phyloP scores from a whole-genome alignment of 1,140 invertebrate genomes.

The Bombus superbus region DNA sequence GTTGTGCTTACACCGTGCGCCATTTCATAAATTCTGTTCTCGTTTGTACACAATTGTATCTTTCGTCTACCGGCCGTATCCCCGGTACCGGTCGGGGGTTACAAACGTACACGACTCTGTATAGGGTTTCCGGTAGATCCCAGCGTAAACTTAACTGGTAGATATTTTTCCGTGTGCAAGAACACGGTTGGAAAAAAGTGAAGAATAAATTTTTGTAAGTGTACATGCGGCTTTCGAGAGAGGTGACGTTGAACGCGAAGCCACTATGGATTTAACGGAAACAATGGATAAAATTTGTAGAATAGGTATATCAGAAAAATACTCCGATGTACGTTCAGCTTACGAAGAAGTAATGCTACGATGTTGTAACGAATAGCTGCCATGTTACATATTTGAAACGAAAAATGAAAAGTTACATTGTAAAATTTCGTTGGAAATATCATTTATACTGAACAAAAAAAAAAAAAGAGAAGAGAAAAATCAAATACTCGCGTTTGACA shows the following conservation, averaged over 20 bases:
- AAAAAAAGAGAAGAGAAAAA: background rate
- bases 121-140: slow-evolving; percentile 19
- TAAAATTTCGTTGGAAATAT: slow-evolving; percentile 22
- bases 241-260: background rate
- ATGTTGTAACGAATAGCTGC: slow-evolving; percentile 27
- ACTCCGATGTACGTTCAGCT: slow-evolving; percentile 19
- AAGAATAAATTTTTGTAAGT: slow-evolving; percentile 18
- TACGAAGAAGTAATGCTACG: slow-evolving; percentile 17
- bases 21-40: slow-evolving; percentile 28
- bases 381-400: slow-evolving; percentile 22
- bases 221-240: slow-evolving; percentile 7
- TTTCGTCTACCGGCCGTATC: slow-evolving; percentile 5
- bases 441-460: background rate
- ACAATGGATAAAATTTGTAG: slow-evolving; percentile 23
- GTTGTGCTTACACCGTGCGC: background rate
- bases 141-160: slow-evolving; percentile 21
- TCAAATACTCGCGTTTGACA: background rate
- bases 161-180: slow-evolving; percentile 23
- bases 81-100: background rate
- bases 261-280: background rate
- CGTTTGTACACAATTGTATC: slow-evolving; percentile 41
- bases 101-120: background rate
- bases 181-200: background rate
- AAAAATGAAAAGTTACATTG: background rate
- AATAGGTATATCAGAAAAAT: slow-evolving; percentile 7